Base-by-base conservation (phyloP, 2,797 vertebrate genomes). In the Gymnocypris eckloni region DNA sequence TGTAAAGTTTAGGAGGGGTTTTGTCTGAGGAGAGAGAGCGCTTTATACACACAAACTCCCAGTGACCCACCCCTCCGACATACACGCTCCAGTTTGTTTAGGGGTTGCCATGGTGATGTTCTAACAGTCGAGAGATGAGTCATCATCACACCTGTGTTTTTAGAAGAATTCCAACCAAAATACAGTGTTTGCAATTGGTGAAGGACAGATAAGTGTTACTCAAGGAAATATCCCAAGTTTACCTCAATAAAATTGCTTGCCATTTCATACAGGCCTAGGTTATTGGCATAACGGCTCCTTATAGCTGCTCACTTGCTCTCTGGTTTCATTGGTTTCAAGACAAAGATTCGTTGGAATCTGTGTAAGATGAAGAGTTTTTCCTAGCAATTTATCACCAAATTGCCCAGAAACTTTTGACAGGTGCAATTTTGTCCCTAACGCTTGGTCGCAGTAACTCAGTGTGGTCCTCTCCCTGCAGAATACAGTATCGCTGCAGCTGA, bases 1-100 rank as follows among this genome's bases (percentile, higher is more conserved):
- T 96, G 95, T 94, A 96, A 96, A 96, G 95, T 94, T 95, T 96
- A 95, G 93, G 90, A 90, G 91, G 94, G 93, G 90, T 69, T 88
- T 93, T 94, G 93, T 93, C 92, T 95, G 89, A 93, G 89, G 91
- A 85, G 93, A 93, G 91, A 92, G 90, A 91, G 91, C 87, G 89
- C 90, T 88, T 90, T 86, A 89, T 79, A 91, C 91, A 92, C 54
- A 92, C 54, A 89, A 72, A 87, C 85, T 81, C 79, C 56, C n/a
- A 52, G 48, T 64, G 39, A 54, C 15, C n/a, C 67, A 6, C 18
- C 43, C 72, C 39, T 18, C 67, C 10, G 10, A 75, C 45, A 82
- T 69, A 52, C 39, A 43, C 20, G 3, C 37, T 39, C 22, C 39
- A 33, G 61, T 86, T 83, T 83, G 77, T 88, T 75, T 72, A 45